Evolutionary conservation across 2,113 vertebrate genomes (phyloP).

Genomic region (Chlamydotis undulata): DNA sequence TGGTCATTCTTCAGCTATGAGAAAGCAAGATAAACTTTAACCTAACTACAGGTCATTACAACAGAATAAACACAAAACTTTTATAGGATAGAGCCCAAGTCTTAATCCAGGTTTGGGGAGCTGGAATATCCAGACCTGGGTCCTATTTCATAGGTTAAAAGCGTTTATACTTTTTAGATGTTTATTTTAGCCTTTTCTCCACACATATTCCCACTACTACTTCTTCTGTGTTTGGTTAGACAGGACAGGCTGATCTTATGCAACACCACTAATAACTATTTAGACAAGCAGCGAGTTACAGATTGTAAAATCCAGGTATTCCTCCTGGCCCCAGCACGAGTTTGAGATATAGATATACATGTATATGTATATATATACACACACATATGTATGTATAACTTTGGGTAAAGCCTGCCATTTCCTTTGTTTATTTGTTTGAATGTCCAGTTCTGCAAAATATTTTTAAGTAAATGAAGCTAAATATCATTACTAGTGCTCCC

Average conservation of each 20-base stretch:
- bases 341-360: background rate
- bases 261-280: background rate
- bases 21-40: background rate
- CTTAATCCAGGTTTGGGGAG: background rate
- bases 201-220: background rate
- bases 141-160: background rate
- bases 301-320: background rate
- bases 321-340: background rate
- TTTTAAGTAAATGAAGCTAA: background rate
- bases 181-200: background rate
- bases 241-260: background rate
- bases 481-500: background rate
- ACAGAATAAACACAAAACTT: background rate
- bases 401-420: background rate
- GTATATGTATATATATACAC: no score
- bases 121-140: background rate
- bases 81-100: background rate
- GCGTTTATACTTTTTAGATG: background rate
- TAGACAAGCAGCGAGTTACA: background rate
- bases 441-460: background rate
- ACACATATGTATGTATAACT: background rate
- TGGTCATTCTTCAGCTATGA: background rate
- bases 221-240: background rate
- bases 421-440: background rate
- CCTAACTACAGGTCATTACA: background rate